phyloP scores from a whole-genome alignment of 30 jellyfish, hydroid and myxozoan genomes.

The Cassiopea xamachana region DNA sequence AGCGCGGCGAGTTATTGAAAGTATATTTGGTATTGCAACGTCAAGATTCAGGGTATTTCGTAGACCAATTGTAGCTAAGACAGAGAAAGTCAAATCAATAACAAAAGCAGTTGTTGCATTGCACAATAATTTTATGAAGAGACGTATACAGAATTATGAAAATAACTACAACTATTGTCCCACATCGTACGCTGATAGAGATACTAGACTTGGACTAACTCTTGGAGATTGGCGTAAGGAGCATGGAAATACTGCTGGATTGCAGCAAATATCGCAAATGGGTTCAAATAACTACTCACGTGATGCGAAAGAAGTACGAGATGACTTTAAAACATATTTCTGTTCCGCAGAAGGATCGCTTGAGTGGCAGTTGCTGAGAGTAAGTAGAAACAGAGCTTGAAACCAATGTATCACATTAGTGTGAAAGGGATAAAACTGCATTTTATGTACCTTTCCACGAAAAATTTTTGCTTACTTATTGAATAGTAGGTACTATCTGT shows the following conservation, averaged over 20 bases:
- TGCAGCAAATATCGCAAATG: constrained; percentile 19
- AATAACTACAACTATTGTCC: constrained; percentile 21
- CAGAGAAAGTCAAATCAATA: constrained; percentile 2
- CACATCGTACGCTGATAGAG: constrained; percentile 35
- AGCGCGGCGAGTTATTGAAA: constrained; percentile 67
- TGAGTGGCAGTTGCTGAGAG: constrained; percentile 28
- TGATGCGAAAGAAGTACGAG: constrained; percentile 21
- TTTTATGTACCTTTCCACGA: background rate
- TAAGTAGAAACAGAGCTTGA: constrained; percentile 5
- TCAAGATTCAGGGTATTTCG: constrained; percentile 68
- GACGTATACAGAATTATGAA: constrained; percentile 11
- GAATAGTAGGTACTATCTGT: background rate
- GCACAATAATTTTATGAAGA: constrained; percentile 55
- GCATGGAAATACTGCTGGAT: constrained; percentile 8
- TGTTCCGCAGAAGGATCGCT: constrained; percentile 24
- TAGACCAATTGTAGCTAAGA: constrained; percentile 62
- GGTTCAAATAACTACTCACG: constrained; percentile 38
- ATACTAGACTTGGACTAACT: constrained; percentile 8
- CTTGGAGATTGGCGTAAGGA: constrained; percentile 70
- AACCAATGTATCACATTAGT: background rate
- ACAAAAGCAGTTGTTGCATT: constrained; percentile 82
- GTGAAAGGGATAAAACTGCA: background rate
- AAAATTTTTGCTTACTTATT: background rate
- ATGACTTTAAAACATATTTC: constrained; percentile 15
- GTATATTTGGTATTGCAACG: constrained; percentile 78